phyloP scores from a whole-genome alignment of 2,888 invertebrate species.

The Nymphalis urticae region DNA sequence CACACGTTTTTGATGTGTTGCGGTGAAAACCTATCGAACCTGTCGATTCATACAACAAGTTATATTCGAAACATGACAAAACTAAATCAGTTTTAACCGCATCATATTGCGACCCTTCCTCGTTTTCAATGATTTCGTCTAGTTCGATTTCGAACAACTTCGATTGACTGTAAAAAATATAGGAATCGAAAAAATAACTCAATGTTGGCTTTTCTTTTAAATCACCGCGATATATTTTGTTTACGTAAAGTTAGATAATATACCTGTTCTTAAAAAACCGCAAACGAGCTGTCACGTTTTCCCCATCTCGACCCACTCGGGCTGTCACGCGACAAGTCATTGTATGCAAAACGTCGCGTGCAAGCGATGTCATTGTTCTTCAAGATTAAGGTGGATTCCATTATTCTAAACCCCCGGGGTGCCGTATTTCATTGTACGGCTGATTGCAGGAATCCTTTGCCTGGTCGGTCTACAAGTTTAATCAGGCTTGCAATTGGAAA shows the following conservation, averaged over 20 bases:
- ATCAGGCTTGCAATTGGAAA: conserved; percentile 75
- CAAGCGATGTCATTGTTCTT: conserved; percentile 72
- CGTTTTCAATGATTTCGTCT: neutral
- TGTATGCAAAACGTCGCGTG: conserved; percentile 77
- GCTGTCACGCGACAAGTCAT: conserved; percentile 35
- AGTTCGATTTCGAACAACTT: neutral
- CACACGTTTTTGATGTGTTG: conserved; percentile 36
- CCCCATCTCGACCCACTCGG: conserved; percentile 35
- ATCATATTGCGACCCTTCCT: conserved; percentile 38
- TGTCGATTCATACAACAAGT: conserved; percentile 41
- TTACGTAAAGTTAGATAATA: neutral
- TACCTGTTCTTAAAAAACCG: conserved; percentile 21
- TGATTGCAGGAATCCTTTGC: conserved; percentile 61
- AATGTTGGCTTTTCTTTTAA: neutral
- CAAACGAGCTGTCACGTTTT: conserved; percentile 54
- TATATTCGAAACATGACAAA: conserved; percentile 37
- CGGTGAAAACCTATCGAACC: conserved; percentile 58
- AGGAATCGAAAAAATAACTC: neutral
- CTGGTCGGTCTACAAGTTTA: conserved; percentile 53
- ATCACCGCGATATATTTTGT: neutral
- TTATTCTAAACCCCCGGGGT: conserved; percentile 60
- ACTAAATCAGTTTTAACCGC: conserved; percentile 47
- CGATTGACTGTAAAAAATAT: neutral
- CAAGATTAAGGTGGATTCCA: conserved; percentile 73
- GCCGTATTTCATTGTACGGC: conserved; percentile 63